phyloP scores from a whole-genome alignment of 1,140 invertebrate species.

The Spodoptera litura region DNA sequence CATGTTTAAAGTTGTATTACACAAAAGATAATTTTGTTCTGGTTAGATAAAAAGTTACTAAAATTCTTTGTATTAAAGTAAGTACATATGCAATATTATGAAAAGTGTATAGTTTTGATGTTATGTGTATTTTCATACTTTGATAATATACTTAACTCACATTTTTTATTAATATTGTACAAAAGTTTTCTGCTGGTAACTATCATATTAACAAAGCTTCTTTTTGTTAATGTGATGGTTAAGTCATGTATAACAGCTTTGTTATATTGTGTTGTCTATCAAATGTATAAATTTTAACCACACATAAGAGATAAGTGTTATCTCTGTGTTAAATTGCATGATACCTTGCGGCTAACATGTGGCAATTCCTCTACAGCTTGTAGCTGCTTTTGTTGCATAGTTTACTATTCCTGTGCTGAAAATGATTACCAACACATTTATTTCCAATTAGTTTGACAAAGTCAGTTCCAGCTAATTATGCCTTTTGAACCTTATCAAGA shows the following conservation, averaged over 20 bases:
- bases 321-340: constrained; percentile 38
- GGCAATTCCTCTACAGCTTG: background rate
- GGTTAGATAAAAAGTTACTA: too few relatives aligned
- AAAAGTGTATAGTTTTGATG: too few relatives aligned
- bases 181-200: too few relatives aligned
- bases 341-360: constrained; percentile 16
- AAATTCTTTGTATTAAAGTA: too few relatives aligned
- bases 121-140: too few relatives aligned
- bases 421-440: background rate
- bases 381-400: background rate
- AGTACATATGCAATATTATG: too few relatives aligned
- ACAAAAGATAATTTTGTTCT: too few relatives aligned
- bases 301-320: constrained; percentile 24
- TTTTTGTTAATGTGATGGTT: background rate
- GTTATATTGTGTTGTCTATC: constrained; percentile 5
- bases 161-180: too few relatives aligned
- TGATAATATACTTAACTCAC: too few relatives aligned
- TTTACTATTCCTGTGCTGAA: background rate
- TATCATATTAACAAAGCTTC: too few relatives aligned
- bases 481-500: background rate
- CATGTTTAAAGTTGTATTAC: too few relatives aligned
- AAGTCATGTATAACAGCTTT: background rate
- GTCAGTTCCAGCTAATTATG: background rate
- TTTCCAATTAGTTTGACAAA: background rate
- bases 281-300: constrained; percentile 1